Base-by-base conservation (phyloP, 2,113 vertebrate genomes). In the Sylvilagus bachmani region DNA sequence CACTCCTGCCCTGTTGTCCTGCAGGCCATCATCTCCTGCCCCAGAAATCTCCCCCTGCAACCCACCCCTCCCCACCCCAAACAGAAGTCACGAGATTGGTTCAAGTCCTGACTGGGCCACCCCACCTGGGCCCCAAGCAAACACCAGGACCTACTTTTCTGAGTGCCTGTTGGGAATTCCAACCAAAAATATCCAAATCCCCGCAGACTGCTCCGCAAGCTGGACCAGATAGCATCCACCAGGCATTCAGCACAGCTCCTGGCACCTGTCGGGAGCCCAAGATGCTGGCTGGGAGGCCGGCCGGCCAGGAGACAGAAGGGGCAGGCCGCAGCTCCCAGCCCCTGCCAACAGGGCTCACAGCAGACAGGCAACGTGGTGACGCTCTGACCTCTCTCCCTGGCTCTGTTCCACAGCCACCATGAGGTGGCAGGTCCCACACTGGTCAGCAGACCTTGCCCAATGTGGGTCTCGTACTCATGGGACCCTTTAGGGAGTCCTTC, bases 141-240 rank as follows among this genome's bases (percentile, higher is more conserved):
- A 77, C 9, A 31, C 67, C 7, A 1, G 66, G 64, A 64, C 89
- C 79, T 64, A 31, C 10, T 82, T 91, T 83, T 51, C 58, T 79
- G 22, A 33, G 17, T 6, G 12, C 77, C 74, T 6, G 13, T 1
- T 80, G 82, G 77, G 53, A 90, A 96, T 29, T 31, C 16, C 31
- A 61, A 73, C 77, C 82, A 25, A 81, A 90, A 95, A 90, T 69
- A 96, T 73, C 29, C 27, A 22, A 22, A 38, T 69, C 75, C 51
- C 69, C 58, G 38, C 51, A 83, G 38, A 67, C 4, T 21, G 17
- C 64, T 36, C 11, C 62, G 33, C 44, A 77, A 17, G 49, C 81
- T 80, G 61, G 93, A 94, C 77, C 17, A 90, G 53, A 44, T 29
- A 78, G 22, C 1, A 16, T 58, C 70, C 33, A 12, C 21, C 33